Base-by-base conservation (phyloP, 2,888 invertebrate species). In the Phyto melanocephala region DNA sequence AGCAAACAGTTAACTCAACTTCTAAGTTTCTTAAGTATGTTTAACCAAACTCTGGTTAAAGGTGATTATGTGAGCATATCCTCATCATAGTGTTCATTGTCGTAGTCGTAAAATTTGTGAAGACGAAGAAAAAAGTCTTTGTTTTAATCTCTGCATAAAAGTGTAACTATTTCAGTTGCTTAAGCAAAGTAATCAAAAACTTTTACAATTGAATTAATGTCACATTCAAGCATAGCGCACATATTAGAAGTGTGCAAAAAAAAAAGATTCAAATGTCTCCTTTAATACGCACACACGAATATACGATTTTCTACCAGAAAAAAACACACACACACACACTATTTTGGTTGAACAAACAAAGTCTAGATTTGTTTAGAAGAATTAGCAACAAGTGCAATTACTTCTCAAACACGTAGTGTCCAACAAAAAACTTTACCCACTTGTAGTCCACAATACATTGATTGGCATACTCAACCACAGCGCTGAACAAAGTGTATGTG, bases 131-230 rank as follows among this genome's bases (percentile, higher is more conserved):
- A 10, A 22, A 35, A 54, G n/a, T 35, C 20, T 42, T 70, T 58
- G 50, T 33, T 40, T 52, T 60, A 72, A 67, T 58, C 67, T 37
- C 60, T 20, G 7, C 11, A 15, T 52, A 67, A 72, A 67, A 60
- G 50, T 60, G 45, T 60, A 52, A 79, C 58, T 42, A 60, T 72
- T 72, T 67, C 42, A 60, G 67, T 58, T 78, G 50, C 56, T 79
- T 72, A 40, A 58, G 56, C 28, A 65, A 79, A 65, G 56, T 71
- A 72, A 67, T 62, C 40, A 47, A 47, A 74, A 63, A 68, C 47
- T 80, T 74, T 68, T 40, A 1, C 54, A 62, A 80, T 74, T 74
- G 68, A 74, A 74, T 74, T 62, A 74, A 63, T 62, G 47, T 42
- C 62, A 20, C 62, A 56, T 20, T 28, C 33, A 28, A n/a, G 8